Conservation (phyloP, 2,113 vertebrate species). For the Clarias macrocephalus region DNA sequence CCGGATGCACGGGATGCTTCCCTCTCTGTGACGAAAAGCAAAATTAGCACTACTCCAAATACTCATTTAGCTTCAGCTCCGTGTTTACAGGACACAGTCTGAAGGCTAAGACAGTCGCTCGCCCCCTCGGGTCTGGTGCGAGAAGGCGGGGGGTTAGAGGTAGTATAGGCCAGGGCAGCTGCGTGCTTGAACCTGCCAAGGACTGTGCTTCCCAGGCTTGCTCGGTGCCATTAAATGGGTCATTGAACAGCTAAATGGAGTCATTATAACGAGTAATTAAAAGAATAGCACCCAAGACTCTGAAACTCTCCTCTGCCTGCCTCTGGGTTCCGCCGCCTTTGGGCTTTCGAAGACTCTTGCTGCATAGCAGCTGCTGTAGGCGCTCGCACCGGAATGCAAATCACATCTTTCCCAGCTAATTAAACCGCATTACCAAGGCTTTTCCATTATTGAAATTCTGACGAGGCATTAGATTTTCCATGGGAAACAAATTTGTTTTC, state of each 20-base stretch:
- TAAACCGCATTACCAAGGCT: constrained; percentile 70
- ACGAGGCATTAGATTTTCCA: constrained; percentile 63
- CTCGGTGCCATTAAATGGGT: constrained; percentile 75
- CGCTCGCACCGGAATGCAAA: constrained; percentile 71
- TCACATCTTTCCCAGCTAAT: constrained; percentile 67
- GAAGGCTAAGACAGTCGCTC: constrained; percentile 15
- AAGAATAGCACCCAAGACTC: constrained; percentile 73
- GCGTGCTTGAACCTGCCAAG: constrained; percentile 76
- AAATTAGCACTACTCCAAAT: constrained; percentile 13
- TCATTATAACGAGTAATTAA: constrained; percentile 82
- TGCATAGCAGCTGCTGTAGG: constrained; percentile 70
- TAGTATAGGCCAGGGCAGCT: constrained; percentile 70
- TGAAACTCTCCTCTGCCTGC: constrained; percentile 62
- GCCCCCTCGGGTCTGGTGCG: constrained; percentile 18
- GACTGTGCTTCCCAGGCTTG: constrained; percentile 75
- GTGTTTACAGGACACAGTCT: constrained; percentile 44
- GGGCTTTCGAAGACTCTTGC: constrained; percentile 61
- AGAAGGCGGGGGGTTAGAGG: constrained; percentile 54
- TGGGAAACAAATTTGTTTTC: constrained; percentile 54
- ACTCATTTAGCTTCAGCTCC: constrained; percentile 36
- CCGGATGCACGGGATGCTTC: neutral
- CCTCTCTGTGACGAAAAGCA: constrained; percentile 30
- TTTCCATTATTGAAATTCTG: constrained; percentile 65
- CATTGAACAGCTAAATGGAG: constrained; percentile 80
- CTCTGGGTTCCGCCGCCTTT: constrained; percentile 61